A percentile compares a stretch with the other conserved stretches of the same genome.
phyloP scores from a whole-genome alignment of 2,113 vertebrate genomes.

The Tonatia bakeri region DNA sequence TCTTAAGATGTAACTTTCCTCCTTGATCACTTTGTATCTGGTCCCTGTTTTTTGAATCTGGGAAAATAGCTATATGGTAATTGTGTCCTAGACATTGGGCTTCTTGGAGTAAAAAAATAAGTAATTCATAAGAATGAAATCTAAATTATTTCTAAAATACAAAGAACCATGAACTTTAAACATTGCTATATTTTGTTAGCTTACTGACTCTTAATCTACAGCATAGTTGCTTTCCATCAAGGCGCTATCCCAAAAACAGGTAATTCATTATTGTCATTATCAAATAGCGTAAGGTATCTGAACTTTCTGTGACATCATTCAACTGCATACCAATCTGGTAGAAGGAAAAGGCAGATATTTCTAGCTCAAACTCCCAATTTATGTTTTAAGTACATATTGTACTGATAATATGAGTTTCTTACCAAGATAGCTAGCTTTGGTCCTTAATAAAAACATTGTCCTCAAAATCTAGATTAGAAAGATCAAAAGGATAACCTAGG shows the following conservation, averaged over 20 bases:
- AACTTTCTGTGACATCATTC: constrained; percentile 16
- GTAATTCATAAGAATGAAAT: background rate
- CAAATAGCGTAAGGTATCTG: background rate
- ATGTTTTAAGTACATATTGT: constrained; percentile 34
- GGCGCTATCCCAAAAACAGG: background rate
- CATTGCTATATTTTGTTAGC: constrained; percentile 12
- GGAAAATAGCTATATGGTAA: background rate
- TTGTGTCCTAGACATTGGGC: background rate
- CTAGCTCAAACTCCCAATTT: constrained; percentile 22
- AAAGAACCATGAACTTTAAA: constrained; percentile 20
- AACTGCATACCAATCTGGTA: background rate
- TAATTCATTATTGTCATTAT: background rate
- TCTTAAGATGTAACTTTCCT: background rate
- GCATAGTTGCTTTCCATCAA: background rate
- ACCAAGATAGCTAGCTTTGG: background rate
- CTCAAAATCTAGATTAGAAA: constrained; percentile 29
- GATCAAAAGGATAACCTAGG: background rate
- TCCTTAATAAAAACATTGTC: background rate
- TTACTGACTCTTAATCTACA: background rate
- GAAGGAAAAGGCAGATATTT: constrained; percentile 1
- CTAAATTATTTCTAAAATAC: constrained; percentile 36
- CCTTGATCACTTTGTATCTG: background rate
- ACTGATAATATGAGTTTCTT: background rate
- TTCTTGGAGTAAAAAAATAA: constrained; percentile 18
- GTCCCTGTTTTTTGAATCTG: background rate